Evolutionary conservation across 2,113 vertebrate species (phyloP), one percentile per base, ranked within the genome.

Genomic region (Neolamprologus toae): DNA sequence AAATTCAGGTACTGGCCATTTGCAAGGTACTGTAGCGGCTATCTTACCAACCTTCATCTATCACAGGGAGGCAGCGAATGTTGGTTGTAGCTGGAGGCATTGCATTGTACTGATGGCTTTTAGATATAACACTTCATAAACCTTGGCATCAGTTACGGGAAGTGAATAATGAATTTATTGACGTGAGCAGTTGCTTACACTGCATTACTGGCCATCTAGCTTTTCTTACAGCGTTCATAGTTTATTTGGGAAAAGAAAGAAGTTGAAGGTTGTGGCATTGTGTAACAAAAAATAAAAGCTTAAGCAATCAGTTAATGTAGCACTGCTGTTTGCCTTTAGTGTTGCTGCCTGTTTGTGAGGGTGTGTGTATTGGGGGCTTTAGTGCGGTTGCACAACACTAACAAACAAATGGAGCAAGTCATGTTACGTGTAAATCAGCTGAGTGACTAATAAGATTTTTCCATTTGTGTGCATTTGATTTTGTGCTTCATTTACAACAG

Each of bases 291-390:
- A 51, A 49, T 79, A 86, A 66, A 82, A 68, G 68, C 42, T 80
- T 35, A 63, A 9, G 79, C 82, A 92, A 78, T 90, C 86, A 88
- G 54, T 86, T 90, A 85, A 87, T 84, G 91, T 71, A 71, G 45
- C 14, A 10, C 28, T 78, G 28, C 45, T 82, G 54, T 78, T 21
- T 59, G 33, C 51, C 35, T 87, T 49, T n/a, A 26, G 55, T 47
- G 76, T 37, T 57, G 45, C 42, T 21, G 78, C 19, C 42, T 31
- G 12, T 82, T 40, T 76, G 7, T 51, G 23, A 9, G 14, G 66
- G 6, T 76, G 42, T 47, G 71, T 47, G 68, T 8, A 47, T 49
- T 49, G 23, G 42, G n/a, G 16, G 49, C 59, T 40, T 89, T 86
- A 71, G 47, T n/a, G 17, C 8, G 17, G 23, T 21, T 68, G 16